Evolutionary conservation across 2,888 invertebrate genomes (phyloP), one percentile per base, ranked within the genome.

Genomic region (Lacanobia oleracea): DNA sequence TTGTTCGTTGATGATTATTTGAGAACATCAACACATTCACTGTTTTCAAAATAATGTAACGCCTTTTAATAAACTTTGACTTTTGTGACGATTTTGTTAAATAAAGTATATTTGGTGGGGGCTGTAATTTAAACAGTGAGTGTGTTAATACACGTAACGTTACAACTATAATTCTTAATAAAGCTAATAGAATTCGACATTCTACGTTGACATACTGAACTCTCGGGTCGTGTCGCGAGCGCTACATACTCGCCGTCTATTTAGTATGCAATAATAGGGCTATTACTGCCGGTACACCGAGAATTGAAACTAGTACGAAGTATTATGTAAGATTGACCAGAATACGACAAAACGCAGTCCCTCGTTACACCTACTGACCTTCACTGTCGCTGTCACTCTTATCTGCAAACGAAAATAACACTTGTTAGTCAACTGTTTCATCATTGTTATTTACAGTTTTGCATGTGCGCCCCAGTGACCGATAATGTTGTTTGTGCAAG

Each of bases 311-410:
- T 94, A 94, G 91, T 93, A 91, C 89, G 90, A 90, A 92, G 88
- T 93, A 95, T 94, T 94, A 95, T 92, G 93, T 94, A 94, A 94
- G 92, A 93, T 95, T 96, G 96, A 96, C 96, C 96, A 96, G 96
- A 96, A 96, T 95, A 93, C 92, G 93, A 93, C 92, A 92, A 91
- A 91, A 92, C 92, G 92, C 91, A 92, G 92, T 92, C 90, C 91
- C 87, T 85, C 83, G 76, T 85, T 88, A 85, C 84, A 78, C 90
- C 97, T 97, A 98, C 96, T 98, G 98, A 96, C 98, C 98, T 97
- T 98, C 98, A 96, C 98, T 98, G 97, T 98, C 98, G 96, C 98
- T 98, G 97, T 98, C 98, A 96, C 98, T 98, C 97, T 98, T 98
- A 97, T 98, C 98, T 98, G 97, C 82, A 97, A 97, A 72, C 40